A percentile compares a stretch with the other conserved stretches of the same genome.
These are phyloP conservation scores for Oscheius sp. DNA, from an alignment of 1,140 invertebrate species.

Conservation along the genomic window DNA sequence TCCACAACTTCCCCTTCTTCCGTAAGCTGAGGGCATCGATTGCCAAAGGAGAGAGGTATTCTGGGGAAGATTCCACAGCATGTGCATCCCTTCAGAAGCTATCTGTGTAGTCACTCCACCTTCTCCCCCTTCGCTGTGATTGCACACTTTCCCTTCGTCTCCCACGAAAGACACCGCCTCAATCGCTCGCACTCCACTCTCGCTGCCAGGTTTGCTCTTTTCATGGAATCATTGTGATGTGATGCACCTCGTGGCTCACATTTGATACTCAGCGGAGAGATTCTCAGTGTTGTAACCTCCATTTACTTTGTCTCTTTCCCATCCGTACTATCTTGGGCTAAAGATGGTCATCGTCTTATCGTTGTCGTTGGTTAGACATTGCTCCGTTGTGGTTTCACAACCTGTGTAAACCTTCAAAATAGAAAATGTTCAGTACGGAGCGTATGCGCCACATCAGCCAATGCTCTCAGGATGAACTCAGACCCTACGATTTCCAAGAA, in stretches of 20 bases:
- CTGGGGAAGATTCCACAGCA: background rate
- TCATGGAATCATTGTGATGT: too few relatives aligned
- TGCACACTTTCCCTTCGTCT: background rate
- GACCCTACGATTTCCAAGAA: background rate
- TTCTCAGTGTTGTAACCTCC: too few relatives aligned
- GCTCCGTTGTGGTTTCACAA: too few relatives aligned
- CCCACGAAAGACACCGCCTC: background rate
- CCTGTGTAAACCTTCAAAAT: background rate
- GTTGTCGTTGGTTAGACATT: too few relatives aligned
- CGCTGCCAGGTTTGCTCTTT: background rate
- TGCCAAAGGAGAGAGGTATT: background rate
- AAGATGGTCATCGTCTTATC: too few relatives aligned
- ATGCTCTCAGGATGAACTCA: background rate
- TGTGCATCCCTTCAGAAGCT: background rate
- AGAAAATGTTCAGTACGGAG: background rate
- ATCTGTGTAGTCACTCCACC: background rate
- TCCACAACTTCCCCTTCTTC: background rate
- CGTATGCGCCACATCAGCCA: background rate
- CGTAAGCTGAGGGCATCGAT: background rate
- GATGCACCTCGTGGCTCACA: too few relatives aligned
- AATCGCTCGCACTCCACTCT: slow-evolving; percentile 4
- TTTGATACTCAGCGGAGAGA: too few relatives aligned
- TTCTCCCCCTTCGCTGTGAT: background rate
- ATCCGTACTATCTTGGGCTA: too few relatives aligned
- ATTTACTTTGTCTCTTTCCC: too few relatives aligned